Base-by-base conservation (phyloP, 2,888 invertebrate genomes). In the Altica lythri region DNA sequence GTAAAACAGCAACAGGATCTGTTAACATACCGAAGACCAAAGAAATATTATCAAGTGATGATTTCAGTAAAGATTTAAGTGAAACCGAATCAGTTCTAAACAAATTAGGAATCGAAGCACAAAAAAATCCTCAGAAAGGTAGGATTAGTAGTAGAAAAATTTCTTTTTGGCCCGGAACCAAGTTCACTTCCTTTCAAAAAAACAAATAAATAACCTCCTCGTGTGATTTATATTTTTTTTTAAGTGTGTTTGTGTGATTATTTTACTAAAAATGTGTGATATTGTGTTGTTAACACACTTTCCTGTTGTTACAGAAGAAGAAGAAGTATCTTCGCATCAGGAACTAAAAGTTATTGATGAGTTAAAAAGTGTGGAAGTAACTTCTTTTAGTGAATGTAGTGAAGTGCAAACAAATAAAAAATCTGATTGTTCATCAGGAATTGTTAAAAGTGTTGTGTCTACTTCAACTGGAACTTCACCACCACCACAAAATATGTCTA, bases 401-500 rank as follows among this genome's bases (percentile, higher is more conserved):
- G 65, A 61, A 47, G 57, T 61, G 45, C 40, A 49, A 49, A 49
- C 18, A 19, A 32, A 40, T 30, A 38, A 38, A 37, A 29, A 29
- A 12, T 30, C 30, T 57, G 62, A 55, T 58, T 55, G 60, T 52
- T 57, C 38, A 17, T 55, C 42, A 46, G 35, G 60, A 52, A 44
- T 49, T 53, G 43, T n/a, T n/a, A n/a, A n/a, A n/a, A n/a, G n/a
- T 48, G 59, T 64, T 51, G 55, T 57, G 48, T 71, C 76, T 19
- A 77, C 78, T 34, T 89, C 88, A 53, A 89, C 86, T 42, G 90
- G 89, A 54, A 92, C 92, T 22, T 92, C 91, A 22, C 92, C 92
- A 34, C 90, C 91, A 22, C 92, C 92, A 2, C 92, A 92, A 75
- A 90, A 80, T 71, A 91, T 90, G 69, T 90, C 92, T 17, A 93